phyloP scores from a whole-genome alignment of 2,113 vertebrate genomes.

The Percina caprodes region DNA sequence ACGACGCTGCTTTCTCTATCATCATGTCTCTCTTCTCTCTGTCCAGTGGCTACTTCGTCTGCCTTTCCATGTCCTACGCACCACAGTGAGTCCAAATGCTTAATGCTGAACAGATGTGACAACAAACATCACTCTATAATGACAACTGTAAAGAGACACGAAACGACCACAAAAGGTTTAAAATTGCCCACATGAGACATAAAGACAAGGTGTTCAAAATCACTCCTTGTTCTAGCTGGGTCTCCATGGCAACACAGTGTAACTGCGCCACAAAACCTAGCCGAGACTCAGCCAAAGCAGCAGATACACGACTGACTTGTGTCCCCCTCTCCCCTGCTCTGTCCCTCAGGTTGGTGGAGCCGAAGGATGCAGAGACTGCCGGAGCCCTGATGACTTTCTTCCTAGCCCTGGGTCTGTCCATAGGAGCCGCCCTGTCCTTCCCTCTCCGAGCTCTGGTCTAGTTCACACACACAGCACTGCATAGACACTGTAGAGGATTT shows the following conservation, averaged over 20 bases:
- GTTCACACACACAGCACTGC: not conserved
- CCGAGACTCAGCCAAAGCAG: not conserved
- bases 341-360: slow-evolving; percentile 83
- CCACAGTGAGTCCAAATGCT: slow-evolving; percentile 85
- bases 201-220: not conserved
- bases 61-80: slow-evolving; percentile 91
- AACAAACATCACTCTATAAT: not conserved
- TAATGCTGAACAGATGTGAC: not conserved
- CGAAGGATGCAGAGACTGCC: slow-evolving; percentile 86
- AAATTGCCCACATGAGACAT: too few relatives aligned
- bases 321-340: not conserved
- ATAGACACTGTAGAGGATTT: not conserved
- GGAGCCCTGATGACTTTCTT: slow-evolving; percentile 94
- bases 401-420: slow-evolving; percentile 88
- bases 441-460: slow-evolving; percentile 84
- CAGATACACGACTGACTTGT: not conserved
- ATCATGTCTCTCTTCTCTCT: slow-evolving; percentile 89
- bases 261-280: not conserved
- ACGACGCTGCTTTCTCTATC: slow-evolving; percentile 82
- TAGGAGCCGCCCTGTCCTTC: slow-evolving; percentile 88
- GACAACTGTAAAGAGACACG: too few relatives aligned
- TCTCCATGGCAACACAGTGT: not conserved
- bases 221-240: too few relatives aligned
- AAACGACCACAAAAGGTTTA: too few relatives aligned
- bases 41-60: slow-evolving; percentile 90